Conservation (phyloP, 1,140 invertebrate species). For the Hyphantria cunea region DNA sequence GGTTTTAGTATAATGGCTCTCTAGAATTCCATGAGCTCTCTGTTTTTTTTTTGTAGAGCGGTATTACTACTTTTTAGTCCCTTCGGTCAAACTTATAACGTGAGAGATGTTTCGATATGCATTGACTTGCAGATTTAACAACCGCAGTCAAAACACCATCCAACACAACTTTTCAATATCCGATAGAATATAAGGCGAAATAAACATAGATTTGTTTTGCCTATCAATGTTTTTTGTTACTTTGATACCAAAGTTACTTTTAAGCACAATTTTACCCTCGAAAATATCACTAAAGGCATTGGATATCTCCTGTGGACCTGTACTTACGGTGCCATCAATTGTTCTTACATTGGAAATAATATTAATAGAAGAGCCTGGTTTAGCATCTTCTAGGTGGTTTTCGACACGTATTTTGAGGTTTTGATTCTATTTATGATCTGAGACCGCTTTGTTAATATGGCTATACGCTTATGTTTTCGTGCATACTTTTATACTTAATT, state of each 20-base stretch:
- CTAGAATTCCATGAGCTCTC: not conserved
- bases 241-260: not conserved
- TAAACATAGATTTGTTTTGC: not conserved
- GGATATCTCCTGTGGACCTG: not conserved
- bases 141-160: not conserved
- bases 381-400: constrained; percentile 9
- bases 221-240: not conserved
- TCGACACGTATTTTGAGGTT: not conserved
- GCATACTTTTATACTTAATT: constrained; percentile 1
- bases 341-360: not conserved
- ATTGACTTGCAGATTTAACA: not conserved
- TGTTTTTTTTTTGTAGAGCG: not conserved
- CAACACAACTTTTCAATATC: not conserved
- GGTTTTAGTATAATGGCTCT: not conserved
- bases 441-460: constrained; percentile 4
- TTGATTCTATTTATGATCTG: constrained; percentile 2
- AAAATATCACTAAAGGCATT: not conserved
- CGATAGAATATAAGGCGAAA: not conserved
- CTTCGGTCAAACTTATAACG: not conserved
- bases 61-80: not conserved
- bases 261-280: not conserved
- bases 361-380: not conserved
- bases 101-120: not conserved
- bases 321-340: not conserved
- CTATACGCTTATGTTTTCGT: not conserved